These are phyloP conservation scores for Chiridota heheva DNA, from an alignment of 35 echinoderm and acorn worm genomes.

Conservation along the genomic window DNA sequence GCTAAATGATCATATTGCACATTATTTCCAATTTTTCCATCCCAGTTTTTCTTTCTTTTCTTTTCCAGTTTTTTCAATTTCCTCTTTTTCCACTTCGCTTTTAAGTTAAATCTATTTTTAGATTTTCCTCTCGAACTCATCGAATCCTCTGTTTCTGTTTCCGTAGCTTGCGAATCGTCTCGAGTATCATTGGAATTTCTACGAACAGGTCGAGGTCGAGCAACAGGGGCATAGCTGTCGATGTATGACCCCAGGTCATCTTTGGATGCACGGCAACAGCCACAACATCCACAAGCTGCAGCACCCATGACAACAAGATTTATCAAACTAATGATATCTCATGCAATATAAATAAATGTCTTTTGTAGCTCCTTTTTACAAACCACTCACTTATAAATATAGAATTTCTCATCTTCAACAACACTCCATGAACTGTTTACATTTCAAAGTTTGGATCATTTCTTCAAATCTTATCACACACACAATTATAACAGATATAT, in stretches of 20 bases:
- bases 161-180: conserved; percentile 19
- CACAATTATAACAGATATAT: too few relatives aligned
- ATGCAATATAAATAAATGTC: too few relatives aligned
- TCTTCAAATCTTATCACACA: too few relatives aligned
- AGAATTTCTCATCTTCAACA: too few relatives aligned
- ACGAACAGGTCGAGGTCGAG: conserved; percentile 19
- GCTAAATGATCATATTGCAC: conserved; percentile 44
- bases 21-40: conserved; percentile 25
- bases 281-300: conserved; percentile 58
- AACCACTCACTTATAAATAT: too few relatives aligned
- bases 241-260: conserved; percentile 65
- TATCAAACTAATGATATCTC: too few relatives aligned
- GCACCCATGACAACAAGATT: conserved; percentile 41
- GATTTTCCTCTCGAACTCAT: conserved; percentile 2
- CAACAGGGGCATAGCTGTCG: conserved; percentile 48
- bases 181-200: background rate
- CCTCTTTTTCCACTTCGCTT: conserved; percentile 38
- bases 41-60: conserved; percentile 17
- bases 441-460: too few relatives aligned
- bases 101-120: conserved; percentile 35
- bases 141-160: conserved; percentile 34
- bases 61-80: conserved; percentile 57
- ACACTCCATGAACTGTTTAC: too few relatives aligned
- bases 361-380: too few relatives aligned
- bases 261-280: conserved; percentile 51